A percentile compares a stretch with the other conserved stretches of the same genome.
Conservation (phyloP, 2,888 invertebrate genomes). For the Ferdinandea cuprea region DNA sequence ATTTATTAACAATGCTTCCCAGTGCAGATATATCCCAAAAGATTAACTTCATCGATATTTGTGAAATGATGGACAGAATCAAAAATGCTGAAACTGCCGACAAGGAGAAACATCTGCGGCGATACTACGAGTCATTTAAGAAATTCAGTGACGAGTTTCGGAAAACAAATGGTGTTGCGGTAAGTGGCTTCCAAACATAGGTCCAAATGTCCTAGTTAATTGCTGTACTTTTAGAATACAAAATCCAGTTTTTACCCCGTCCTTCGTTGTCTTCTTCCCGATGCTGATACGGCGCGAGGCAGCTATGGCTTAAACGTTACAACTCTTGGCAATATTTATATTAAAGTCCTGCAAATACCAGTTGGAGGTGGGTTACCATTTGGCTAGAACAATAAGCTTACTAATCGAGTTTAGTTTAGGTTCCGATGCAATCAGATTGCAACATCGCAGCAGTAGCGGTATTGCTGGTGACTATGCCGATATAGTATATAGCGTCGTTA, state of each 20-base stretch:
- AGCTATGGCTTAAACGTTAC: conserved; percentile 93
- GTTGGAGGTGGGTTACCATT: conserved; percentile 84
- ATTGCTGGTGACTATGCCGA: conserved; percentile 90
- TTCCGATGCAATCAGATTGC: conserved; percentile 81
- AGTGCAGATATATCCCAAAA: conserved; percentile 79
- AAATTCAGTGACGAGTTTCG: conserved; percentile 79
- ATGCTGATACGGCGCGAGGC: conserved; percentile 90
- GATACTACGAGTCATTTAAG: conserved; percentile 79
- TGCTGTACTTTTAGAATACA: conserved; percentile 81
- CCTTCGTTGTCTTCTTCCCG: conserved; percentile 91
- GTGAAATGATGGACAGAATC: conserved; percentile 79
- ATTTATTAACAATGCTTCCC: not conserved
- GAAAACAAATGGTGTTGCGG: conserved; percentile 47
- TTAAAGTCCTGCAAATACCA: conserved; percentile 90
- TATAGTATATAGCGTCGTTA: conserved; percentile 89
- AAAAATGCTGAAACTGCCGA: conserved; percentile 75
- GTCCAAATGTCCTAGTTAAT: not conserved
- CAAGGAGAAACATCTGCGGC: conserved; percentile 78
- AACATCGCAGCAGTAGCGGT: conserved; percentile 82
- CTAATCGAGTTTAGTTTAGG: conserved; percentile 78
- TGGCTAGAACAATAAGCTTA: not conserved
- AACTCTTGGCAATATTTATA: conserved; percentile 87
- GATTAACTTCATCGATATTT: conserved; percentile 80
- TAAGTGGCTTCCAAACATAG: not conserved
- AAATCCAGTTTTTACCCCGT: conserved; percentile 88